phyloP scores from a whole-genome alignment of 2,888 invertebrate genomes.

The Apeira syringaria region DNA sequence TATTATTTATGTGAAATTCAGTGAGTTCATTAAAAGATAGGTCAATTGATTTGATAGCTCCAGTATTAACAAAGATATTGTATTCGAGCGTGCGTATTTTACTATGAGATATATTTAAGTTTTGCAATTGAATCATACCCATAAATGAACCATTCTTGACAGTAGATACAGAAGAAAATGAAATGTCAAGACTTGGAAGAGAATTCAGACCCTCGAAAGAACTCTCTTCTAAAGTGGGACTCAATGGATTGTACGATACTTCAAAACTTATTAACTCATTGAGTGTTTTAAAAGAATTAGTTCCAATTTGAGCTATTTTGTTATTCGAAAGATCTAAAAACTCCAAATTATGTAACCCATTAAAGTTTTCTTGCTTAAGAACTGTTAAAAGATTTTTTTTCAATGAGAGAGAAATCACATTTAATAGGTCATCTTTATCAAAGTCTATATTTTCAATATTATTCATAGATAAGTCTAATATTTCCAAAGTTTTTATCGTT shows the following conservation, averaged over 20 bases:
- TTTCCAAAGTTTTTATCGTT: constrained; percentile 37
- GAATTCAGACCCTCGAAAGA: constrained; percentile 54
- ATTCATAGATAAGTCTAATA: constrained; percentile 59
- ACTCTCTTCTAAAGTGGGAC: constrained; percentile 42
- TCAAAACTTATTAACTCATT: constrained; percentile 48
- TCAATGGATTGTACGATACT: constrained; percentile 56
- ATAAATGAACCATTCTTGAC: constrained; percentile 57
- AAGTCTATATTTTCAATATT: constrained; percentile 50
- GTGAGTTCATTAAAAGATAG: constrained; percentile 55
- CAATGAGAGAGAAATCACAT: constrained; percentile 44
- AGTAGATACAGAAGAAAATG: constrained; percentile 42
- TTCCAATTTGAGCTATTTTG: constrained; percentile 47
- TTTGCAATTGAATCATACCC: constrained; percentile 49
- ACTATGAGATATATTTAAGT: constrained; percentile 56
- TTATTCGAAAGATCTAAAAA: constrained; percentile 61
- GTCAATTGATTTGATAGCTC: constrained; percentile 50
- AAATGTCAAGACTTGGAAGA: constrained; percentile 57
- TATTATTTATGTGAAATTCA: constrained; percentile 51
- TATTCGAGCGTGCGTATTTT: constrained; percentile 49
- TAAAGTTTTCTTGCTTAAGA: constrained; percentile 46
- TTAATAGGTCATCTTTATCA: constrained; percentile 45
- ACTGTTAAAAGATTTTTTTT: constrained; percentile 47
- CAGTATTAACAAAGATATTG: constrained; percentile 51
- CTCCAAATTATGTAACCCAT: constrained; percentile 40
- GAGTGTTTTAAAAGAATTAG: constrained; percentile 48